Evolutionary conservation across 2,797 vertebrate species (phyloP).

Genomic region (Poecilia gillii): DNA sequence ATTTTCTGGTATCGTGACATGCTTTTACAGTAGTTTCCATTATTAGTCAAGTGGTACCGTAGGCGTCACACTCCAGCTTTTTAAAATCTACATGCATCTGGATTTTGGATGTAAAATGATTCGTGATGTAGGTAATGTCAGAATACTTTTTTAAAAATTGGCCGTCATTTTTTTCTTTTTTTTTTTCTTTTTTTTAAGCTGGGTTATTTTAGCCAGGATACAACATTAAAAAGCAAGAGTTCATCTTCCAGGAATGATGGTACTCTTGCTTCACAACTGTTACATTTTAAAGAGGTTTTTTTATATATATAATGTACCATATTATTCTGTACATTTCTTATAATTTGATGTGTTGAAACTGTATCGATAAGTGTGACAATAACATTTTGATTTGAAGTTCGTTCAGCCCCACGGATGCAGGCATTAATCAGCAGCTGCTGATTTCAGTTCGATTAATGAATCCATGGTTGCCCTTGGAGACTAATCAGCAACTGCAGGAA

Average conservation of each 20-base stretch:
- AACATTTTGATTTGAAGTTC: slow-evolving; percentile 17
- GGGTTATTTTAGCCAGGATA: neutral
- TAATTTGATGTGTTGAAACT: slow-evolving; percentile 3
- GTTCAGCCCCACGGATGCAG: slow-evolving; percentile 13
- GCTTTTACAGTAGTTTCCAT: slow-evolving; percentile 14
- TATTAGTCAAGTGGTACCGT: slow-evolving; percentile 33
- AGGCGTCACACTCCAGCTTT: slow-evolving; percentile 10
- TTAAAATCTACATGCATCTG: slow-evolving; percentile 4
- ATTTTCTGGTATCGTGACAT: slow-evolving; percentile 31
- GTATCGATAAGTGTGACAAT: slow-evolving; percentile 7
- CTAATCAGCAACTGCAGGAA: slow-evolving; percentile 64
- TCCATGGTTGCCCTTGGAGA: slow-evolving; percentile 63
- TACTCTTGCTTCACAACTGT: neutral
- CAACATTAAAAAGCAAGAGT: slow-evolving; percentile 2
- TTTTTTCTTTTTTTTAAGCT: neutral
- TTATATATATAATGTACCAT: neutral
- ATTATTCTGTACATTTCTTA: neutral
- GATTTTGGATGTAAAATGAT: neutral
- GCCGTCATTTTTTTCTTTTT: neutral
- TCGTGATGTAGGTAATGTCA: neutral
- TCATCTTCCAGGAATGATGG: neutral
- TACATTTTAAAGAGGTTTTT: neutral
- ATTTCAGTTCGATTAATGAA: slow-evolving; percentile 62
- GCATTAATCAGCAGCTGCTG: slow-evolving; percentile 53
- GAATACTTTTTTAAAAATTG: slow-evolving; percentile 9